Percentiles rank a stretch among this genome's conserved stretches.
These are phyloP conservation scores for Microctonus aethiopoides DNA, from an alignment of 2,888 invertebrate genomes.

Conservation along the genomic window DNA sequence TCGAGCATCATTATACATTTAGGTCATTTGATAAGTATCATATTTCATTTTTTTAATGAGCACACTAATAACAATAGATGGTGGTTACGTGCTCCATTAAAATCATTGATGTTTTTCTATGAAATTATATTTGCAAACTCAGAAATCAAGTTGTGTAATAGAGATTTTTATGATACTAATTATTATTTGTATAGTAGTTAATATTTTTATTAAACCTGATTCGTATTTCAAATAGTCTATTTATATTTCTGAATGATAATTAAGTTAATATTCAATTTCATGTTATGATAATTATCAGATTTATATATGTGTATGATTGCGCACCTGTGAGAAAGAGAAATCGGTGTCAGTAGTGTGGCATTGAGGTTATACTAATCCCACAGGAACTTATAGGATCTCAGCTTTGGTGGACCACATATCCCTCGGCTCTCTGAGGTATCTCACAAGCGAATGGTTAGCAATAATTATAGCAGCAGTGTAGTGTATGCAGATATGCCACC, in stretches of 20 bases:
- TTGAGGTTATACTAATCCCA: slow-evolving; percentile 12
- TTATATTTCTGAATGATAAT: no score
- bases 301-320: no score
- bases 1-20: slow-evolving; percentile 12
- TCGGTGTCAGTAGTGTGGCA: slow-evolving; percentile 14
- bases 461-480: slow-evolving; percentile 41
- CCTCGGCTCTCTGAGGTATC: slow-evolving; percentile 34
- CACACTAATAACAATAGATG: background rate
- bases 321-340: background rate
- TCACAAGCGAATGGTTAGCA: slow-evolving; percentile 41
- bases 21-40: slow-evolving; percentile 19
- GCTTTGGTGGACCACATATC: slow-evolving; percentile 31
- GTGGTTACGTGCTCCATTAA: background rate
- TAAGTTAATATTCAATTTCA: no score
- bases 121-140: no score
- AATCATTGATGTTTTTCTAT: background rate
- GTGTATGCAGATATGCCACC: slow-evolving; percentile 42
- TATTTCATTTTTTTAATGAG: slow-evolving; percentile 4
- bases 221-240: no score
- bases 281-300: no score
- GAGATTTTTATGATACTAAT: no score
- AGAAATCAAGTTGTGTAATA: no score
- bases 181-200: no score
- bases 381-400: slow-evolving; percentile 27
- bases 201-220: no score